Percentiles rank a stretch among this genome's conserved stretches.
Conservation (phyloP, 2,888 invertebrate species). For the Morpho helenor region DNA sequence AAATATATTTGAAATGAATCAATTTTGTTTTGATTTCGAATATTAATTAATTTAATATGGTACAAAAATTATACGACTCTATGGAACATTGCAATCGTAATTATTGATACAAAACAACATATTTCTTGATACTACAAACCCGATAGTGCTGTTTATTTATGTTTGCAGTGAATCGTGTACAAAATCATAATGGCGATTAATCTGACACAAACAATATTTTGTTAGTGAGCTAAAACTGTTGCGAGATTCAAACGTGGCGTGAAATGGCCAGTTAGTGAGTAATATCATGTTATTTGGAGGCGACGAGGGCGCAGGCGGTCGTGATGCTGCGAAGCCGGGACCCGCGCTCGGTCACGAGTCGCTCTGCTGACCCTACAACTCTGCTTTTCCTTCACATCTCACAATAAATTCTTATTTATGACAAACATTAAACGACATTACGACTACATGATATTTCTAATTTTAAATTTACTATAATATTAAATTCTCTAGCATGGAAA, state of each 20-base stretch:
- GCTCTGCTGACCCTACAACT: slow-evolving; percentile 63
- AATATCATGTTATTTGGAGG: slow-evolving; percentile 73
- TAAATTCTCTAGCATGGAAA: too few species aligned
- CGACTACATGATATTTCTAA: slow-evolving; percentile 26
- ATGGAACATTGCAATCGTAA: neutral
- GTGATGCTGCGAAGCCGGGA: slow-evolving; percentile 53
- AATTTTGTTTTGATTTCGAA: too few species aligned
- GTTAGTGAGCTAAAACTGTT: slow-evolving; percentile 42
- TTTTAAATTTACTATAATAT: slow-evolving; percentile 9
- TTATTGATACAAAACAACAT: slow-evolving; percentile 14
- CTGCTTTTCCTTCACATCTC: slow-evolving; percentile 38
- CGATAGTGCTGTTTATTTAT: slow-evolving; percentile 28
- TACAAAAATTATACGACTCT: neutral
- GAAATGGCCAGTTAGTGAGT: slow-evolving; percentile 76
- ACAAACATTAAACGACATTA: slow-evolving; percentile 33
- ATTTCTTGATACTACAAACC: slow-evolving; percentile 18
- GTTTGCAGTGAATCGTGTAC: slow-evolving; percentile 31
- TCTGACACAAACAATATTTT: slow-evolving; percentile 41
- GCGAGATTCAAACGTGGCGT: slow-evolving; percentile 56
- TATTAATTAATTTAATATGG: too few species aligned
- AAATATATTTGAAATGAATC: too few species aligned
- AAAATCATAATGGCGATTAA: slow-evolving; percentile 31
- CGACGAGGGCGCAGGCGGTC: slow-evolving; percentile 63
- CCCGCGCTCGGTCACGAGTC: slow-evolving; percentile 67
- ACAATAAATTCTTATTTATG: slow-evolving; percentile 31